These are phyloP conservation scores for Branchinecta sandiegonensis DNA, from an alignment of 2,888 invertebrate species.

Conservation along the genomic window DNA sequence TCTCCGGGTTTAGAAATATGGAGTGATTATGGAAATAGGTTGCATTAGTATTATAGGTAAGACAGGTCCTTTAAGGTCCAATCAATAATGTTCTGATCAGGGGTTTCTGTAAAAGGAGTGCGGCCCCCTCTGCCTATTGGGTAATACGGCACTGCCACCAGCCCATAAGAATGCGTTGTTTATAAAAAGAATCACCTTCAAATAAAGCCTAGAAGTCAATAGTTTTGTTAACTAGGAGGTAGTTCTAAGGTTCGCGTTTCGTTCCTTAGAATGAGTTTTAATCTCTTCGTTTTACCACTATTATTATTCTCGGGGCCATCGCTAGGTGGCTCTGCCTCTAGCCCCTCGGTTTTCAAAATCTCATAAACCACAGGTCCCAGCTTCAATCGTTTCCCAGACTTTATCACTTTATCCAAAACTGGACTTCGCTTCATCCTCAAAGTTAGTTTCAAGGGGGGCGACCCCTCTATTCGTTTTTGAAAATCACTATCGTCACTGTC, in stretches of 20 bases:
- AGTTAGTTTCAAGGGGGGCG: constrained; percentile 49
- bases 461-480: not conserved
- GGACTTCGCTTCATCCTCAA: constrained; percentile 75
- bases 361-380: constrained; percentile 65
- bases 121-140: too few species aligned
- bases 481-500: constrained; percentile 13
- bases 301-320: constrained; percentile 10
- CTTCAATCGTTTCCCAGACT: constrained; percentile 55
- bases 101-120: too few species aligned
- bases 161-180: too few species aligned
- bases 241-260: constrained; percentile 77
- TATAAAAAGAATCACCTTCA: too few species aligned
- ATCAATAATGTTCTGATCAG: too few species aligned
- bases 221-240: constrained; percentile 37
- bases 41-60: too few species aligned
- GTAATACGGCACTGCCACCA: too few species aligned
- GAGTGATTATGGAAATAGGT: too few species aligned
- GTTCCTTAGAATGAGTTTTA: constrained; percentile 73
- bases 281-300: constrained; percentile 48
- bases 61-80: too few species aligned
- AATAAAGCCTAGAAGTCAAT: too few species aligned
- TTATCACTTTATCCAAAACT: constrained; percentile 65
- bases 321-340: constrained; percentile 20
- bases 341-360: constrained; percentile 62
- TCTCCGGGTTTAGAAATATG: too few species aligned